Percentiles rank a stretch among this genome's conserved stretches.
Conservation (phyloP, 2,888 invertebrate species). For the Hipparchia semele region DNA sequence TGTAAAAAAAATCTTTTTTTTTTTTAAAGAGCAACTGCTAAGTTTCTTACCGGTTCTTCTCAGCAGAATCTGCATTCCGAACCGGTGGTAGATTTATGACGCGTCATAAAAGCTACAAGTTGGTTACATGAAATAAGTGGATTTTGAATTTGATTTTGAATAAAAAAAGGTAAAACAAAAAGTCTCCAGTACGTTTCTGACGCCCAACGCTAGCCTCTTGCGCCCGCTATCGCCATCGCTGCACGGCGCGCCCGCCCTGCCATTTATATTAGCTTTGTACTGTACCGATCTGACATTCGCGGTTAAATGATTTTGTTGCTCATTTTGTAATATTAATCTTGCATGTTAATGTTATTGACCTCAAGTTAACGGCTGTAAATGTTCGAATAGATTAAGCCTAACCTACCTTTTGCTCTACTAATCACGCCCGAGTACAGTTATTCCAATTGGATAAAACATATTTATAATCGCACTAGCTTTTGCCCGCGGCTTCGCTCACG, state of each 20-base stretch:
- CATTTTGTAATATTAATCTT: constrained; percentile 33
- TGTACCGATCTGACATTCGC: constrained; percentile 35
- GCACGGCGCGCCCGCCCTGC: constrained; percentile 47
- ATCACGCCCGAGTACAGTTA: not conserved
- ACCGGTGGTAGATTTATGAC: too few relatives aligned
- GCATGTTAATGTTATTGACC: constrained; percentile 18
- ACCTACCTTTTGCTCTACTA: not conserved
- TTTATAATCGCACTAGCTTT: too few relatives aligned
- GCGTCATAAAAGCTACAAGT: too few relatives aligned
- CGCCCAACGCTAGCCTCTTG: constrained; percentile 35
- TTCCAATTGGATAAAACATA: not conserved
- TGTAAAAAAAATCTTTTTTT: too few relatives aligned
- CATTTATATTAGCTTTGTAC: constrained; percentile 46
- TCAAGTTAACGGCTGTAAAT: constrained; percentile 1
- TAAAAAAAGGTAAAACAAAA: not conserved
- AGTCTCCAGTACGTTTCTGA: constrained; percentile 7
- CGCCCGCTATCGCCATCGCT: constrained; percentile 43
- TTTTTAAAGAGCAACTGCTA: too few relatives aligned
- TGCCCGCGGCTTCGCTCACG: too few relatives aligned
- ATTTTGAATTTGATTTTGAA: too few relatives aligned
- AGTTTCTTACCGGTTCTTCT: too few relatives aligned
- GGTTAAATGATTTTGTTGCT: constrained; percentile 47
- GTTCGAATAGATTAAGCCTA: not conserved
- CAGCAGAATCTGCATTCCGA: too few relatives aligned
- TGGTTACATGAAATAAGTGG: too few relatives aligned